A percentile compares a stretch with the other conserved stretches of the same genome.
These are phyloP conservation scores for Pyrocephalus nanus DNA, from an alignment of 2,797 vertebrate genomes.

Conservation along the genomic window DNA sequence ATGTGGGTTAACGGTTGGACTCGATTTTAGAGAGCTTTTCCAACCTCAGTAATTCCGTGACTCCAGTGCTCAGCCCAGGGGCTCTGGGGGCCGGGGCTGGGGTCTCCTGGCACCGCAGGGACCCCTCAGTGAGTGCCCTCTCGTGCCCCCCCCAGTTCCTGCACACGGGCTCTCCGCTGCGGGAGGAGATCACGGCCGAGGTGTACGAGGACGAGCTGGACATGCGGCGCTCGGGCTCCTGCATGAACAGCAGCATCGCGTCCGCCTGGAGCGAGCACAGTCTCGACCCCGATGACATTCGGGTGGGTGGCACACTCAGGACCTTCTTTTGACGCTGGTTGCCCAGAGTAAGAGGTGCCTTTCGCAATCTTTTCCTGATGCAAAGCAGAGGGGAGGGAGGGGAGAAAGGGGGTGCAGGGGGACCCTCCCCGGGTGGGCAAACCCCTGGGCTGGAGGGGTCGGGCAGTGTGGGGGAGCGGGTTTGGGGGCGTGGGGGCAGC, in stretches of 20 bases:
- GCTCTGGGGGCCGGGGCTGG: fast-evolving
- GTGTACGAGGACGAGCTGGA: slow-evolving; percentile 95
- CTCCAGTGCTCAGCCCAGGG: fast-evolving
- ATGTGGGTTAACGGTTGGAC: background rate
- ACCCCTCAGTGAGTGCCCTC: fast-evolving
- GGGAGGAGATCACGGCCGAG: slow-evolving; percentile 91
- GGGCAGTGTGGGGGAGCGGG: background rate
- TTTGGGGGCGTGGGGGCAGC: background rate
- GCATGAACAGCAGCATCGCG: slow-evolving; percentile 89
- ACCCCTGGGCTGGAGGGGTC: fast-evolving
- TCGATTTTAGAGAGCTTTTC: background rate
- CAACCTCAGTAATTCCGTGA: fast-evolving
- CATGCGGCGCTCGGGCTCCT: slow-evolving; percentile 83
- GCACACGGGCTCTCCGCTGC: slow-evolving; percentile 78
- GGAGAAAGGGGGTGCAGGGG: background rate
- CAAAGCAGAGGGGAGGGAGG: background rate
- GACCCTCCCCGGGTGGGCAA: background rate
- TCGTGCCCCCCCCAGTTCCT: slow-evolving; percentile 78
- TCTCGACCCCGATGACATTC: slow-evolving; percentile 93
- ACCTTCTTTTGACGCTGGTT: slow-evolving; percentile 63
- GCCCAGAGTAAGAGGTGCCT: slow-evolving; percentile 62
- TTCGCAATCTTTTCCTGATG: slow-evolving; percentile 57
- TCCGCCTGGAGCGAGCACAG: slow-evolving; percentile 92
- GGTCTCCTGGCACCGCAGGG: fast-evolving
- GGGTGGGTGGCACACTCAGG: slow-evolving; percentile 80